Conservation (phyloP, 1,140 invertebrate species). For the Macrostomum lignano region DNA sequence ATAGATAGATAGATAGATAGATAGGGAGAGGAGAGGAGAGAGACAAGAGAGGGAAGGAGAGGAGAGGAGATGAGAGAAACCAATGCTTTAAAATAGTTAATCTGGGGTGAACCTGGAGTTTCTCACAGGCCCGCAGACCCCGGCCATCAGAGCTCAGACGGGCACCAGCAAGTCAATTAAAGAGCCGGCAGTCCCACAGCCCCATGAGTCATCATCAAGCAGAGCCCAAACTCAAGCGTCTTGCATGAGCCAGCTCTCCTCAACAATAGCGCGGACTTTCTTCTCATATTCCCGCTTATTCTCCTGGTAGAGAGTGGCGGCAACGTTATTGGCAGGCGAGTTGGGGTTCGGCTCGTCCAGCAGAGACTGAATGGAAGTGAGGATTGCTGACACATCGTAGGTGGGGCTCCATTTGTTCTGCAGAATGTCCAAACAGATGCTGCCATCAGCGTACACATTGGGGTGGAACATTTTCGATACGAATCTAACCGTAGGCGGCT, state of each 20-base stretch:
- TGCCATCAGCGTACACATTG: constrained; percentile 96
- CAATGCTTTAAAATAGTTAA: too few relatives aligned
- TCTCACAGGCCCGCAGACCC: too few relatives aligned
- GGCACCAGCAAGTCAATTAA: too few relatives aligned
- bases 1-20: too few relatives aligned
- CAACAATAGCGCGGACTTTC: constrained; percentile 23
- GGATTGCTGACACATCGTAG: constrained; percentile 92
- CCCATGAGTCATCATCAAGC: too few relatives aligned
- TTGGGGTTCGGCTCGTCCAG: constrained; percentile 29
- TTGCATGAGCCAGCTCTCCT: constrained; percentile 9
- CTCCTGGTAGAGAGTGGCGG: constrained; percentile 27
- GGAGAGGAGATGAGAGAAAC: too few relatives aligned
- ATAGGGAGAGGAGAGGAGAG: too few relatives aligned
- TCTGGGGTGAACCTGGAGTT: too few relatives aligned
- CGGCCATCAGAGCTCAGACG: too few relatives aligned
- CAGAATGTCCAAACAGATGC: constrained; percentile 86
- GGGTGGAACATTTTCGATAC: constrained; percentile 82
- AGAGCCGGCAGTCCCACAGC: too few relatives aligned
- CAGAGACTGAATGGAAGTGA: constrained; percentile 45
- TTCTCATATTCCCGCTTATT: constrained; percentile 28
- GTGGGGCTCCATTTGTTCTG: constrained; percentile 99
- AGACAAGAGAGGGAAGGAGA: too few relatives aligned
- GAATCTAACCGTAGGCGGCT: constrained; percentile 92
- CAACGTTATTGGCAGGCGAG: constrained; percentile 27
- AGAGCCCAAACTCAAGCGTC: too few relatives aligned